A percentile compares a stretch with the other conserved stretches of the same genome.
phyloP scores from a whole-genome alignment of 2,113 vertebrate species.

The Stigmatopora nigra region DNA sequence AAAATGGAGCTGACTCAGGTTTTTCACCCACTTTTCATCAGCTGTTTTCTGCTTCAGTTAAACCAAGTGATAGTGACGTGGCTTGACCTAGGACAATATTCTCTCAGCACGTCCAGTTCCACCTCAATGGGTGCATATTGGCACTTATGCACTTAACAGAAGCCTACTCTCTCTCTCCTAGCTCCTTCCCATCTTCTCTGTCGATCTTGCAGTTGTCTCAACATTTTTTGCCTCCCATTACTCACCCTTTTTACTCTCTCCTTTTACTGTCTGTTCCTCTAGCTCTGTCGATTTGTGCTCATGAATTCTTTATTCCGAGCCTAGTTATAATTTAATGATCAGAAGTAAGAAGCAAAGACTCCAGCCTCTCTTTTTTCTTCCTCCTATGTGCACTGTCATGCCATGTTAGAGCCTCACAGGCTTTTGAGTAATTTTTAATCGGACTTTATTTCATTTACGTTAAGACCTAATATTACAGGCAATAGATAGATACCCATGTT shows the following conservation, averaged over 20 bases:
- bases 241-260: constrained; percentile 43
- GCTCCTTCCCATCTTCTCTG: constrained; percentile 19
- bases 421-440: constrained; percentile 21
- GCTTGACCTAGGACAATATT: constrained; percentile 59
- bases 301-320: constrained; percentile 55
- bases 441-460: neutral
- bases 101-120: constrained; percentile 68
- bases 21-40: constrained; percentile 22
- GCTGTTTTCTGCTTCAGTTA: constrained; percentile 56
- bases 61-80: constrained; percentile 65
- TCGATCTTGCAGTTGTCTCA: constrained; percentile 41
- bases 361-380: constrained; percentile 34
- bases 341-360: constrained; percentile 42
- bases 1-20: constrained; percentile 54
- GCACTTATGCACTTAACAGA: constrained; percentile 67
- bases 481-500: too few species aligned
- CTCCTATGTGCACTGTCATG: constrained; percentile 38
- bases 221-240: constrained; percentile 45
- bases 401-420: constrained; percentile 25
- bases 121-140: constrained; percentile 62
- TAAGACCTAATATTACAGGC: neutral
- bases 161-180: constrained; percentile 39
- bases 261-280: constrained; percentile 45
- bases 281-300: constrained; percentile 62
- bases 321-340: constrained; percentile 63